These are phyloP conservation scores for Trichomycterus rosablanca DNA, from an alignment of 2,113 vertebrate species.

Conservation along the genomic window DNA sequence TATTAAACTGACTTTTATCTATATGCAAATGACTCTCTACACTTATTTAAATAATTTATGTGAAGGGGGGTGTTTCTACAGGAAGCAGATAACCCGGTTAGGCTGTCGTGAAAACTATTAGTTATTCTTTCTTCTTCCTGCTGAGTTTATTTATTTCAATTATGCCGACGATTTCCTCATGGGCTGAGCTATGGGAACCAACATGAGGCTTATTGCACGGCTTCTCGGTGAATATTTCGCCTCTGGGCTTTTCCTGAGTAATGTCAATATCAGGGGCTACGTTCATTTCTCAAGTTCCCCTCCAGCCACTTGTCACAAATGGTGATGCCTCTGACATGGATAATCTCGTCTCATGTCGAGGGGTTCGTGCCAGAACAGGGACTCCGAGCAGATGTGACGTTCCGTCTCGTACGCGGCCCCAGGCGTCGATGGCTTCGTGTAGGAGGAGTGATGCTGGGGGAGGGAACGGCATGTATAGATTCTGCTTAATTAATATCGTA, in stretches of 20 bases:
- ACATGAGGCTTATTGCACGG: constrained; percentile 45
- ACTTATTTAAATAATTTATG: constrained; percentile 57
- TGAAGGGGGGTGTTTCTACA: constrained; percentile 26
- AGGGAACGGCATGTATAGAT: neutral
- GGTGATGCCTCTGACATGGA: constrained; percentile 46
- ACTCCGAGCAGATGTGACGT: constrained; percentile 38
- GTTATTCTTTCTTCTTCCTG: constrained; percentile 20
- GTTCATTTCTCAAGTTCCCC: constrained; percentile 44
- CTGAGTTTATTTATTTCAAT: constrained; percentile 57
- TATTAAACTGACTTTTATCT: constrained; percentile 70
- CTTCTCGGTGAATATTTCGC: constrained; percentile 40
- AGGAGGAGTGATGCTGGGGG: constrained; percentile 19
- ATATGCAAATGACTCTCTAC: constrained; percentile 61
- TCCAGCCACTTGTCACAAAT: constrained; percentile 42
- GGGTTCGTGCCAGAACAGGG: constrained; percentile 35
- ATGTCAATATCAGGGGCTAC: constrained; percentile 33
- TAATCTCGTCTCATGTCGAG: constrained; percentile 49
- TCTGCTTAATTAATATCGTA: too few relatives aligned
- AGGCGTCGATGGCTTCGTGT: constrained; percentile 19
- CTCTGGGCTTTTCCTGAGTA: constrained; percentile 27
- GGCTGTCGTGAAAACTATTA: constrained; percentile 53
- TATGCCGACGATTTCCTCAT: constrained; percentile 41
- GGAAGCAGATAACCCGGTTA: constrained; percentile 49
- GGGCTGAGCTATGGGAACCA: constrained; percentile 29
- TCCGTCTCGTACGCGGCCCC: constrained; percentile 15